Evolutionary conservation across 92 coral and sea anemone genomes (phyloP).

Genomic region (Heliopora coerulea): DNA sequence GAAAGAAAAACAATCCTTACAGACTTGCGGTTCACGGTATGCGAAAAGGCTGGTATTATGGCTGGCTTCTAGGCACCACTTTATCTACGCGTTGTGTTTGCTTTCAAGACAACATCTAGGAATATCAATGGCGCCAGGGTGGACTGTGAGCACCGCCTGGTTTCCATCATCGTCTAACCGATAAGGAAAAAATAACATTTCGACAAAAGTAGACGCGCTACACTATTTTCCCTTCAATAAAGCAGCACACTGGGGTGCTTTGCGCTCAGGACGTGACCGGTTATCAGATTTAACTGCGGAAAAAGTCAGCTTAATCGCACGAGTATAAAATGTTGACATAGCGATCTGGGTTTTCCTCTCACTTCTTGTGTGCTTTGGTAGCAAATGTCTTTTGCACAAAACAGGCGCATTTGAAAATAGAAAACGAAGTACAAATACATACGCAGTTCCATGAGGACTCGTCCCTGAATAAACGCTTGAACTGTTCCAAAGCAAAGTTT

Average conservation of each 20-base stretch:
- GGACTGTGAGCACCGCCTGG: not conserved
- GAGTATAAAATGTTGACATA: no score
- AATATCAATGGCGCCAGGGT: constrained; percentile 31
- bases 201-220: not conserved
- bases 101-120: constrained; percentile 29
- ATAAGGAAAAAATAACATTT: constrained; percentile 9
- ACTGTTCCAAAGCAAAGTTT: not conserved
- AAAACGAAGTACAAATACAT: no score
- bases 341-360: no score
- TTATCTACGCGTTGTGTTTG: constrained; percentile 25
- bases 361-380: no score
- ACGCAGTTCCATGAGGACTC: no score
- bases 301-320: not conserved
- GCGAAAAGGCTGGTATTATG: constrained; percentile 20
- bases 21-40: not conserved
- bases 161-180: constrained; percentile 3
- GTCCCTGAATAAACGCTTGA: no score
- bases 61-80: constrained; percentile 9
- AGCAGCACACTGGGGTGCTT: not conserved
- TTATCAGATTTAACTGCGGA: not conserved
- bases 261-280: not conserved
- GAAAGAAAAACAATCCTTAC: not conserved
- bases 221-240: constrained; percentile 30
- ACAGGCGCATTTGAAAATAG: no score
- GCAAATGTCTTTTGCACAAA: no score